Base-by-base conservation (phyloP, 1,140 invertebrate genomes). In the Drosophila busckii region DNA sequence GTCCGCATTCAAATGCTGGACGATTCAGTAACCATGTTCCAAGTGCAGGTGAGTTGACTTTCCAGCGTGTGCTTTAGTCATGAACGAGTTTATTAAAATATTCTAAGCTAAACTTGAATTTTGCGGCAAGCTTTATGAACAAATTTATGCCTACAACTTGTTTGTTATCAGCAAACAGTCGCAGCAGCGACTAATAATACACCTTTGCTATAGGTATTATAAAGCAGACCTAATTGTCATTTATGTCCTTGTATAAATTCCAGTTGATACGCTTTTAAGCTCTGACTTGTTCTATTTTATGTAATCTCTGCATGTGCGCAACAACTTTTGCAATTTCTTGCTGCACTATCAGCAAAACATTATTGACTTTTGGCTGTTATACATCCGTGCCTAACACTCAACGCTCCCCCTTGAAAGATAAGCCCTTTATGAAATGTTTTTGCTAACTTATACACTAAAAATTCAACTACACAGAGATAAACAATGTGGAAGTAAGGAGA, bases 1-100 rank as follows among this genome's bases (percentile, higher is more conserved):
- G 93, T 96, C 32, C 89, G 94, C 65, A 93, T 96, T 26, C 94
- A 95, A 88, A 96, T 96, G 94, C 89, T 96, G 48, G 94, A 96
- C 76, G 95, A 96, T 88, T 92, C 93, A 15, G 90, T 95, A 84
- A 96, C 94, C 46, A 94, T 96, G 90, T 96, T 96, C 88, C 95
- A 96, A 92, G 93, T 96, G 59, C 94, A 96, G 93, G 94, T 96
- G 85, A 89, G 88, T 45, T 3, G 7, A 4, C n/a, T n/a, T n/a
- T n/a, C n/a, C n/a, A n/a, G n/a, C n/a, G n/a, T n/a, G n/a, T n/a
- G n/a, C n/a, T n/a, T n/a, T n/a, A n/a, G n/a, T n/a, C n/a, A n/a
- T n/a, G n/a, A n/a, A n/a, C n/a, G n/a, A n/a, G n/a, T n/a, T n/a
- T n/a, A n/a, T n/a, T n/a, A n/a, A n/a, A n/a, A n/a, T n/a, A n/a